Evolutionary conservation across 2,797 vertebrate species (phyloP).

Genomic region (Hephaestus fuliginosus): DNA sequence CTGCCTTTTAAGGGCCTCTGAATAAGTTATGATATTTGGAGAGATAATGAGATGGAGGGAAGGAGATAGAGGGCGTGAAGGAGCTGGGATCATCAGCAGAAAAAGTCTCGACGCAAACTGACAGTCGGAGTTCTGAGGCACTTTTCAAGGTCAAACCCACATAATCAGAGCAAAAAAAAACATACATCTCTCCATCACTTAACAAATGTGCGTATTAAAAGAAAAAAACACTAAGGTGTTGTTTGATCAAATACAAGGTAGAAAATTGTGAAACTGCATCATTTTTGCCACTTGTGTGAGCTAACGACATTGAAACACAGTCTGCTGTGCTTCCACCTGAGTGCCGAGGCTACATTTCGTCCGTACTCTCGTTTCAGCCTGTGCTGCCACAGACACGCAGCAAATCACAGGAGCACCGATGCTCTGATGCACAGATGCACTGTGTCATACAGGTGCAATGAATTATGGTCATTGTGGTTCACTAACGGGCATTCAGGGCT

Average conservation of each 20-base stretch:
- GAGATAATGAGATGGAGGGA: constrained; percentile 83
- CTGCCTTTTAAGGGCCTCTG: constrained; percentile 83
- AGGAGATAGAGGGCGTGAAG: constrained; percentile 66
- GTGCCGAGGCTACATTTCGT: constrained; percentile 45
- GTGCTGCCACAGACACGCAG: constrained; percentile 34
- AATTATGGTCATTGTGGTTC: constrained; percentile 64
- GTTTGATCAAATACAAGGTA: too few relatives aligned
- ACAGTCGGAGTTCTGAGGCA: constrained; percentile 63
- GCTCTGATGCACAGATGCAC: constrained; percentile 50
- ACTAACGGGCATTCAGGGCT: constrained; percentile 52
- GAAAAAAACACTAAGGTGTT: too few relatives aligned
- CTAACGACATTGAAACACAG: constrained; percentile 23
- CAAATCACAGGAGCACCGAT: constrained; percentile 54
- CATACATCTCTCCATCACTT: not conserved
- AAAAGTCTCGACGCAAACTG: constrained; percentile 72
- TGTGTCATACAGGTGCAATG: constrained; percentile 54
- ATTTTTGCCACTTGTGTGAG: constrained; percentile 27
- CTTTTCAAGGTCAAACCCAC: constrained; percentile 72
- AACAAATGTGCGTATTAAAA: not conserved
- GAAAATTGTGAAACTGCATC: not conserved
- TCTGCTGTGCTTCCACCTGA: constrained; percentile 35
- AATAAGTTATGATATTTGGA: constrained; percentile 87
- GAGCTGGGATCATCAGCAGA: constrained; percentile 76
- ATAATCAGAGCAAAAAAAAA: constrained; percentile 30
- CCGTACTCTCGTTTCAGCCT: constrained; percentile 38